A percentile compares a stretch with the other conserved stretches of the same genome.
phyloP scores from a whole-genome alignment of 2,888 invertebrate species.

The Holacanthella duospinosa region DNA sequence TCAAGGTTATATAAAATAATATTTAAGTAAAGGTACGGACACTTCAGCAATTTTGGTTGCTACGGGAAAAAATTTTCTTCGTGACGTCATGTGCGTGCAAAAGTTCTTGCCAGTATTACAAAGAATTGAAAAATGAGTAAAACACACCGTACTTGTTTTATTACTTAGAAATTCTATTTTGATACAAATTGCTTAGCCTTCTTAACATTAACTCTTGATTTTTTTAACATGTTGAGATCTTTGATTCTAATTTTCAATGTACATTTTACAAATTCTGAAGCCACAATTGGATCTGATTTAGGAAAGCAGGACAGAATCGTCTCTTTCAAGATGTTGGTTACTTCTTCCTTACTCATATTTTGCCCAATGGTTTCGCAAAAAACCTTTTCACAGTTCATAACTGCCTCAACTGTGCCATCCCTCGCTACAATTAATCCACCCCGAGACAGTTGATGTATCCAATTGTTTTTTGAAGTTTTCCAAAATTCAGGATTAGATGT shows the following conservation, averaged over 20 bases:
- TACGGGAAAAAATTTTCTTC: too few relatives aligned
- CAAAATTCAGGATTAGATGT: not conserved
- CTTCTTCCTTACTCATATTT: not conserved
- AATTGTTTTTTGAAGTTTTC: not conserved
- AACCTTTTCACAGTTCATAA: not conserved
- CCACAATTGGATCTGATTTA: not conserved
- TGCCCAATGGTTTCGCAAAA: not conserved
- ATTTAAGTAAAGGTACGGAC: too few relatives aligned
- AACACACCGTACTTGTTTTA: too few relatives aligned
- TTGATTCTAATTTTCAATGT: not conserved
- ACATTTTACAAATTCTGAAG: not conserved
- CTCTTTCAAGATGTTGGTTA: not conserved
- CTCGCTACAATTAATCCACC: not conserved
- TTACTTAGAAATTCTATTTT: too few relatives aligned
- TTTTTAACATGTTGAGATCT: too few relatives aligned
- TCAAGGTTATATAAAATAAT: too few relatives aligned
- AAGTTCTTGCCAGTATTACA: too few relatives aligned
- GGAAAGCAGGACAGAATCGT: not conserved
- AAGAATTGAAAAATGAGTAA: too few relatives aligned
- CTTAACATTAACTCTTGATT: too few relatives aligned
- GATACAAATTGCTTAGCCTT: too few relatives aligned
- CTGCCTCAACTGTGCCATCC: not conserved
- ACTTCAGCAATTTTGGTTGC: too few relatives aligned
- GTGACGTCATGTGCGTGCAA: too few relatives aligned
- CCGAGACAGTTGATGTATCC: not conserved